Base-by-base conservation (phyloP, 2,113 vertebrate species). In the Paradisaea rubra region DNA sequence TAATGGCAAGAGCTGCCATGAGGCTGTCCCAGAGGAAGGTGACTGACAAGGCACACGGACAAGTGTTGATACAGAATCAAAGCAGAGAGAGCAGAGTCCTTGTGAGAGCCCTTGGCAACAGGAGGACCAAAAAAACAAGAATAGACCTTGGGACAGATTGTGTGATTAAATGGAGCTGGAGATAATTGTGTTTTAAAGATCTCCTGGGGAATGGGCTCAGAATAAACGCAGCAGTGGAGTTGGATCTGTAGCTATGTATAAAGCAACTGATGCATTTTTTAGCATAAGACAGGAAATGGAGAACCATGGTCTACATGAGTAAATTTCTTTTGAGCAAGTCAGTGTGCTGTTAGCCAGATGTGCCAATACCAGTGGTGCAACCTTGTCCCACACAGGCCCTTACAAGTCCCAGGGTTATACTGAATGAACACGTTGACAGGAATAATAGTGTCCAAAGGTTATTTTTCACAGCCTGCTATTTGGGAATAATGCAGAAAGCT, bases 101-200 rank as follows among this genome's bases (percentile, higher is more conserved):
- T 92, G 64, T 60, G 72, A 90, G 47, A 90, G 72, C 54, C 52
- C 65, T 88, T 92, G 91, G 73, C 76, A 86, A 78, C 13, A 81
- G 22, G 19, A 83, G 39, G 44, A 63, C 21, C 47, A 81, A 77
- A 69, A 91, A 81, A 49, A 3, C 76, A 83, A 63, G 63, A 91
- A 73, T 4, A 96, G 91, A 84, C 83, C 72, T 93, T 78, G 68
- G 72, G 91, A 96, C 72, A 96, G 91, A 92, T 83, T 93, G 72
- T 90, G 86, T 78, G 72, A 88, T 94, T 94, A 96, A 81, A 44
- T 57, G 81, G 91, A 88, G 73, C 72, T 81, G 28, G 54, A 95
- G 69, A 92, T 88, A 81, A 92, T 69, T 84, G 60, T 87, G 59
- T 86, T 96, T 88, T 95, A 86, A 86, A 88, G 91, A 85, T 89